These are phyloP conservation scores for Vannuccia rotundouncinata DNA, from an alignment of 2,888 invertebrate species.

Conservation along the genomic window DNA sequence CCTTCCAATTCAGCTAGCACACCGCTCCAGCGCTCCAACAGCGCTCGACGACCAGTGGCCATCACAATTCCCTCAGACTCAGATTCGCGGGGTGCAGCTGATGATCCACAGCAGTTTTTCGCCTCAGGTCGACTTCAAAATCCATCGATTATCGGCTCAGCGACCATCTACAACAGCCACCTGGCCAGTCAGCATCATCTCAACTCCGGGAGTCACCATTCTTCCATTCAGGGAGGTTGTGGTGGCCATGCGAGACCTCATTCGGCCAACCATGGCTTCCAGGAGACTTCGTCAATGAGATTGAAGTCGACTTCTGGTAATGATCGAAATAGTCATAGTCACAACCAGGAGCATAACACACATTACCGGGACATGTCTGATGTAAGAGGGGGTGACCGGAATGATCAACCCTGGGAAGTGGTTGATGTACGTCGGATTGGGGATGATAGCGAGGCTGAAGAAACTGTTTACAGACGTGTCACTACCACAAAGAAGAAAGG, in stretches of 20 bases:
- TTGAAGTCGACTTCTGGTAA: background rate
- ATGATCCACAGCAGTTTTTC: background rate
- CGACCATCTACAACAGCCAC: background rate
- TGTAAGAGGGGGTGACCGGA: background rate
- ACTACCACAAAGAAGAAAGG: background rate
- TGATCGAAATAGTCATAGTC: background rate
- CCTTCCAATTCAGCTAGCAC: background rate
- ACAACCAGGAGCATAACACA: background rate
- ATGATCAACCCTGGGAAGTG: background rate
- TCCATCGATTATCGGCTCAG: background rate
- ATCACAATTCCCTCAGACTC: background rate
- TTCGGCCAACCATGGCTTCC: background rate
- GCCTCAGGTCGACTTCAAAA: too few species aligned
- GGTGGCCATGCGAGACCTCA: background rate
- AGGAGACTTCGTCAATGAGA: background rate
- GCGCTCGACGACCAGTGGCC: background rate
- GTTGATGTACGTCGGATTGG: background rate
- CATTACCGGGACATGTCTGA: background rate
- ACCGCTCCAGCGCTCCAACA: background rate
- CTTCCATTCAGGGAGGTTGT: background rate
- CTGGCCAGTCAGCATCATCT: background rate
- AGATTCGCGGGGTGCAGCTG: background rate
- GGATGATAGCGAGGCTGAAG: background rate
- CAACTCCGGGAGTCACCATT: background rate
- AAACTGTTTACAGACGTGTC: background rate